phyloP scores from a whole-genome alignment of 1,140 invertebrate genomes.

The Bombus balteatus region DNA sequence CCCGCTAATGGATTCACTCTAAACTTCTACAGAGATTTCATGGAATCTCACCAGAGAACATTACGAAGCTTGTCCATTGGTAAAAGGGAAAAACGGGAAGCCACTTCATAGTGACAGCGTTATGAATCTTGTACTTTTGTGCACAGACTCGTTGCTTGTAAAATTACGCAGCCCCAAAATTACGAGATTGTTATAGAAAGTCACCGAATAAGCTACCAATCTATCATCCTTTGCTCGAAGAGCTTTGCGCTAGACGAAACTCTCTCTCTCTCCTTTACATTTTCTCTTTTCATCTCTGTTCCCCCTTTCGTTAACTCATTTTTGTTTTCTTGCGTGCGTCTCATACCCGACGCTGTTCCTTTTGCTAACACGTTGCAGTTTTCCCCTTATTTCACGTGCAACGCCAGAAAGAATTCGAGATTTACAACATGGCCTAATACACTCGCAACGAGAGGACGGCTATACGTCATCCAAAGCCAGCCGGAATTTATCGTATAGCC shows the following conservation, averaged over 20 bases:
- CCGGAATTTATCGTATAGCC: constrained; percentile 55
- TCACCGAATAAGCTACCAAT: constrained; percentile 37
- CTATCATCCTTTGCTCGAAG: constrained; percentile 28
- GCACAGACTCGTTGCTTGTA: constrained; percentile 34
- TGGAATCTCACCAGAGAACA: constrained; percentile 21
- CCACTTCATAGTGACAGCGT: not conserved
- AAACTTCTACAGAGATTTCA: constrained; percentile 31
- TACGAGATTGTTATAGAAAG: constrained; percentile 42
- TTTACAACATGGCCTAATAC: constrained; percentile 52
- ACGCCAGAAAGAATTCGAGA: constrained; percentile 41
- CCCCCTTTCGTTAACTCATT: not conserved
- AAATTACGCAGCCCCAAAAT: constrained; percentile 51
- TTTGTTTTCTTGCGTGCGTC: not conserved
- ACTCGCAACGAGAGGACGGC: constrained; percentile 36
- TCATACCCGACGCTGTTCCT: not conserved
- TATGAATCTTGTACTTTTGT: constrained; percentile 45
- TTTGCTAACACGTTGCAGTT: not conserved
- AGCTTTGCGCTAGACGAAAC: not conserved
- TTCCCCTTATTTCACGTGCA: constrained; percentile 7
- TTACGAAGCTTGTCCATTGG: not conserved
- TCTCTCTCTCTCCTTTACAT: not conserved
- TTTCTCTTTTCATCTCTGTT: not conserved
- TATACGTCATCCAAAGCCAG: constrained; percentile 40
- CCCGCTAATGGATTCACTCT: constrained; percentile 39
- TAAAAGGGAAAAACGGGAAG: not conserved